Evolutionary conservation across 1,140 invertebrate genomes (phyloP), one percentile per base, ranked within the genome.

Genomic region (Tribolium madens): DNA sequence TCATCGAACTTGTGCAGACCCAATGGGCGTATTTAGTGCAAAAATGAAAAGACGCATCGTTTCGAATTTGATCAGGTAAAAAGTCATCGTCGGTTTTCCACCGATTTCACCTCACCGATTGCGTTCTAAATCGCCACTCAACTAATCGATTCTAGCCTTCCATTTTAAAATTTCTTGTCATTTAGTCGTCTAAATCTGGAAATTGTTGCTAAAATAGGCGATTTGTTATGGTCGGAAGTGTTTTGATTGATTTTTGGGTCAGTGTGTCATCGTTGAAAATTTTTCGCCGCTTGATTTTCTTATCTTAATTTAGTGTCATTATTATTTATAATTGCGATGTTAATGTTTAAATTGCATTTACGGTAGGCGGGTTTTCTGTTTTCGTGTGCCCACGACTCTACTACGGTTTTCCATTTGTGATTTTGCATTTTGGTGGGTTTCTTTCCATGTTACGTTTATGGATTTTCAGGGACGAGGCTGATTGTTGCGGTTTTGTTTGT

Each of bases 61-160:
- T 26, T 64, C 26, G 12, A 71, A 13, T n/a, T 12, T 7, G 10
- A 71, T 71, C 36, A 71, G 68, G 68, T 71, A 71, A 71, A 71
- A 21, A n/a, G 9, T 36, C 64, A 36, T 3, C 64, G 0, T 42
- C 64, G 42, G 10, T 70, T 15, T 12, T 10, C n/a, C 31, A 2
- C 9, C n/a, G 42, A 42, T 42, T 46, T 18, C 10, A 3, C 9
- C 21, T 26, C 21, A 26, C 21, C 21, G 21, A 26, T 26, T 71
- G 47, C 42, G 68, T 10, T 50, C 7, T 9, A 71, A 48, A 12
- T 46, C 47, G 9, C 14, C 15, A 17, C 68, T 18, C 17, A 47
- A 71, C 68, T 71, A 71, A 71, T 71, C 68, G 68, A 71, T 71
- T 71, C 68, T 71, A 50, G 36, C 47, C 68, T 64, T 64, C 57